Evolutionary conservation across 1,140 invertebrate species (phyloP).

Genomic region (Drosophila albomicans): DNA sequence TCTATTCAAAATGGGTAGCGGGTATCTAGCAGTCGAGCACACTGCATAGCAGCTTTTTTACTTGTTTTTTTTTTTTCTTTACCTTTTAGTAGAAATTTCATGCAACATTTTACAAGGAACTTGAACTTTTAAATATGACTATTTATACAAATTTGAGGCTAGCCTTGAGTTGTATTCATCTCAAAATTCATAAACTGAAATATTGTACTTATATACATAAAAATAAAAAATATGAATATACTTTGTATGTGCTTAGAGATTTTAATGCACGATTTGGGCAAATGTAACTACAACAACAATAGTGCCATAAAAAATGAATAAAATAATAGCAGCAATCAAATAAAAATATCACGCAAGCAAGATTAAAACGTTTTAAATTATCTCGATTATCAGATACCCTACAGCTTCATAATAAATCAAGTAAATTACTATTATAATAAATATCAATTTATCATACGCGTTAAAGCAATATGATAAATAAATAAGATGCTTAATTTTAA

Average conservation of each 20-base stretch:
- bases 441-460: no score
- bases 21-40: no score
- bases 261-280: slow-evolving; percentile 1
- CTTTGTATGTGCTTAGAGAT: not conserved
- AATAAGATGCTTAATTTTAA: no score
- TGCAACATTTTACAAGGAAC: no score
- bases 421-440: not conserved
- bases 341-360: not conserved
- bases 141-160: not conserved
- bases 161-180: not conserved
- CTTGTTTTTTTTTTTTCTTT: no score
- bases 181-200: no score
- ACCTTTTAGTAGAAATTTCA: no score
- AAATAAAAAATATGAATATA: not conserved
- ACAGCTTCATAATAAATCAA: not conserved
- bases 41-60: no score
- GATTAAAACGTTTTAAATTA: not conserved
- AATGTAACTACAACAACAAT: slow-evolving; percentile 2
- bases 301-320: not conserved
- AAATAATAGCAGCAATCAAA: slow-evolving; percentile 18
- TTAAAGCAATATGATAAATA: no score
- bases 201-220: not conserved
- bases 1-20: no score
- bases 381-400: not conserved
- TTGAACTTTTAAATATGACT: no score